Conservation (phyloP, 1,140 invertebrate species). For the Aphidius ervi region DNA sequence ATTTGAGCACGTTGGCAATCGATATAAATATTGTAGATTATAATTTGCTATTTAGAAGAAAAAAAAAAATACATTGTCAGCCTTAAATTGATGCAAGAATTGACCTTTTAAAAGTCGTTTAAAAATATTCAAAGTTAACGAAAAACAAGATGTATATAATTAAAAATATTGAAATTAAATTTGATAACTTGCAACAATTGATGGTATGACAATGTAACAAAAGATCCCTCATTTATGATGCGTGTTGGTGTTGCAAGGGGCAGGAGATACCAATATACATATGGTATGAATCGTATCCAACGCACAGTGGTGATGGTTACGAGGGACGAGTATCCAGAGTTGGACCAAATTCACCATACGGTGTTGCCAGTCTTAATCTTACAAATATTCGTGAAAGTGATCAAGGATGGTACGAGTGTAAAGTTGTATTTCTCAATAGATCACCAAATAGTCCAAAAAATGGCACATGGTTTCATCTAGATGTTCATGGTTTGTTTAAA, state of each 20-base stretch:
- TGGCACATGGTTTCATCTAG: constrained; percentile 94
- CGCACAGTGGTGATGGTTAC: constrained; percentile 88
- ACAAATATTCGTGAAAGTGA: constrained; percentile 88
- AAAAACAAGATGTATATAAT: too few relatives aligned
- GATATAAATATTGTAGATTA: too few relatives aligned
- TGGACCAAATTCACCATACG: constrained; percentile 78
- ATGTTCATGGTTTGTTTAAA: constrained; percentile 74
- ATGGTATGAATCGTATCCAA: constrained; percentile 95
- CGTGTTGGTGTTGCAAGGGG: constrained; percentile 63
- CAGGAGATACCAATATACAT: constrained; percentile 93
- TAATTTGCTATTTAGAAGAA: too few relatives aligned
- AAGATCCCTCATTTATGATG: constrained; percentile 46
- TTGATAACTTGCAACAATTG: constrained; percentile 14
- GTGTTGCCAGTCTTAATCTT: constrained; percentile 87
- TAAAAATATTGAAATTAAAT: too few relatives aligned
- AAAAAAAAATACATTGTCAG: too few relatives aligned
- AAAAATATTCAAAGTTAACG: too few relatives aligned
- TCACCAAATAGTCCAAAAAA: constrained; percentile 84
- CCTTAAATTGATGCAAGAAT: too few relatives aligned
- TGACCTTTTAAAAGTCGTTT: too few relatives aligned
- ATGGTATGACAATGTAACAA: constrained; percentile 3
- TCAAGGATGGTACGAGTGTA: constrained; percentile 97
- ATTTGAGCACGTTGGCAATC: too few relatives aligned
- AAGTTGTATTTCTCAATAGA: constrained; percentile 91
- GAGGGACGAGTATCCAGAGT: constrained; percentile 85